phyloP scores from a whole-genome alignment of 35 echinoderm and acorn worm species.

The Apostichopus californicus region DNA sequence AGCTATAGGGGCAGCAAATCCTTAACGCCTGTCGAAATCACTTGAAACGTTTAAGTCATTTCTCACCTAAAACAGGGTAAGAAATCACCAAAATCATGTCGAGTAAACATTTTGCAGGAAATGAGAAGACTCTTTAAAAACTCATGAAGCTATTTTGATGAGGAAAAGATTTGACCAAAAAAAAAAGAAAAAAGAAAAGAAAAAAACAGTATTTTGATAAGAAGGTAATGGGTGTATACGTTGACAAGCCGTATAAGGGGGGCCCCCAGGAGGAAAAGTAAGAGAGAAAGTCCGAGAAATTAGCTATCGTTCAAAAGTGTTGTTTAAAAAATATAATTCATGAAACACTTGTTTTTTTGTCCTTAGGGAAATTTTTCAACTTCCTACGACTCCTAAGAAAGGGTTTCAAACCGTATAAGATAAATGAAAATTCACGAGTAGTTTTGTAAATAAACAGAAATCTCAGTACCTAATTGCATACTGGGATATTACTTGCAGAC shows the following conservation, averaged over 20 bases:
- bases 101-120: constrained; percentile 36
- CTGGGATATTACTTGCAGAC: constrained; percentile 35
- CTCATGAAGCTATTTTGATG: constrained; percentile 27
- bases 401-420: constrained; percentile 32
- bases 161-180: not conserved
- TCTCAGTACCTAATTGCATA: constrained; percentile 35
- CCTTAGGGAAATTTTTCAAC: constrained; percentile 41
- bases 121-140: constrained; percentile 45
- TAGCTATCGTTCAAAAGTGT: constrained; percentile 42
- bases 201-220: constrained; percentile 24
- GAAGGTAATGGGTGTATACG: constrained; percentile 31
- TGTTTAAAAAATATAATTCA: constrained; percentile 51
- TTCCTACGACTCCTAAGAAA: constrained; percentile 21
- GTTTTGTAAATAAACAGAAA: constrained; percentile 45
- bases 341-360: constrained; percentile 45
- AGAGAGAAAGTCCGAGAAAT: not conserved
- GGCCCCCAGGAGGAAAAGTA: not conserved
- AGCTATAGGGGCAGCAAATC: not conserved
- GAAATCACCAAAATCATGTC: constrained; percentile 29
- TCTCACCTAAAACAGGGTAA: constrained; percentile 15
- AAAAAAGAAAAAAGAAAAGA: too few relatives aligned
- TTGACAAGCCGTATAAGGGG: not conserved
- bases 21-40: not conserved
- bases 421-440: constrained; percentile 33
- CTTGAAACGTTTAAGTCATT: not conserved